Base-by-base conservation (phyloP, 2,888 invertebrate genomes). In the Ochropacha duplaris region DNA sequence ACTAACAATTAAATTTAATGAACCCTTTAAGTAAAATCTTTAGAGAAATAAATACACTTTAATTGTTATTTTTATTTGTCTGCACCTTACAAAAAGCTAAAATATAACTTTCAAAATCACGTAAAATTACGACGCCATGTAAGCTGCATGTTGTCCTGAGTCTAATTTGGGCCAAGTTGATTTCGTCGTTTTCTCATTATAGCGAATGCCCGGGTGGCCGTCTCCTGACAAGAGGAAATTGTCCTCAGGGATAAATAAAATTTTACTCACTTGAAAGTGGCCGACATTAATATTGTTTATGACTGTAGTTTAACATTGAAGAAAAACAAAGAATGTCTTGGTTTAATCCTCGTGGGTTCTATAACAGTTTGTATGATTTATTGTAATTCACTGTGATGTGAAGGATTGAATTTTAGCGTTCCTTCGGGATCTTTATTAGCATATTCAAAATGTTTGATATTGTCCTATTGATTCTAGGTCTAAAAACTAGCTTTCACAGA, bases 181-280 rank as follows among this genome's bases (percentile, higher is more conserved):
- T 84, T 89, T 88, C 67, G 85, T 90, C 86, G 86, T 89, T 88
- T 90, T 90, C 83, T 88, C 86, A 83, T 87, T 86, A 87, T 82
- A 80, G 79, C 78, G 79, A 86, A 88, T 81, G 83, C 83, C 84
- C 88, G 90, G 90, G 90, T 90, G 90, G 90, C 87, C 90, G 78
- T 68, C 82, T 77, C 72, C 84, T 87, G 87, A 89, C 88, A 87
- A 84, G 87, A 90, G 90, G 91, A 90, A 90, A 90, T 88, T 87
- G 88, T 88, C 85, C 83, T 80, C 71, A 76, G 78, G 83, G 88
- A 87, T 84, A 86, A 88, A 88, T 90, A 88, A 88, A 90, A 88
- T 90, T 90, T 85, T 82, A 88, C 79, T 85, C 76, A 73, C 66
- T 82, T 81, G 78, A 84, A 88, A 86, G 78, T 84, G 78, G 74